Evolutionary conservation across 2,888 invertebrate species (phyloP), one percentile per base, ranked within the genome.

Genomic region (Lasioglossum leucozonium): DNA sequence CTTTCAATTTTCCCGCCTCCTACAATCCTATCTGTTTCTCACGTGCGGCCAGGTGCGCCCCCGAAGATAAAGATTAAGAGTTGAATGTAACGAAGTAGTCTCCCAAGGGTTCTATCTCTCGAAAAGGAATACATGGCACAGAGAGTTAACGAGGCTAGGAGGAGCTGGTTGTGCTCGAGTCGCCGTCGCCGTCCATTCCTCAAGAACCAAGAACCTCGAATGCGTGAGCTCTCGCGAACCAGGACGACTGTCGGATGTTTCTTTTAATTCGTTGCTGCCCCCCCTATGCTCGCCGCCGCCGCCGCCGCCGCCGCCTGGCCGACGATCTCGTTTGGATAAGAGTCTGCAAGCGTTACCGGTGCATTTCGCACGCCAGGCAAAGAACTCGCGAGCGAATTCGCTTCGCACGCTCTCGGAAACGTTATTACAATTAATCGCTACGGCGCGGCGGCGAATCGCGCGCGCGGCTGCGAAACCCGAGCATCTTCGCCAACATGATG

Each of bases 391-490:
- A 16, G 65, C 65, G 65, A 67, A n/a, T n/a, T 55, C 55, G 73
- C 84, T 91, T 91, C 91, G 91, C 91, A 91, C 91, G 91, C 85
- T 89, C 90, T 87, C 86, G 90, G 87, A 91, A 91, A 90, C 85
- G 83, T 88, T 80, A 86, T 90, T 88, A 86, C 85, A 84, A 91
- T 91, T 87, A 89, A 82, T 88, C 81, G 55, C 16, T 16, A 13
- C 44, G 16, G 87, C 44, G 16, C 44, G 16, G 87, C 81, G 86
- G 72, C 74, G 82, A 76, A 75, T 74, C 80, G 72, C 78, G 86
- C 78, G 86, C 73, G 81, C 73, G 81, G 76, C 76, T 81, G 85
- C 85, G 81, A 87, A 85, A 79, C 72, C 72, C 51, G 55, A 55
- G 55, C 55, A 55, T 55, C 55, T 55, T 55, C 55, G 4, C 72